Evolutionary conservation across 2,888 invertebrate species (phyloP).

Genomic region (Allygus modestus): DNA sequence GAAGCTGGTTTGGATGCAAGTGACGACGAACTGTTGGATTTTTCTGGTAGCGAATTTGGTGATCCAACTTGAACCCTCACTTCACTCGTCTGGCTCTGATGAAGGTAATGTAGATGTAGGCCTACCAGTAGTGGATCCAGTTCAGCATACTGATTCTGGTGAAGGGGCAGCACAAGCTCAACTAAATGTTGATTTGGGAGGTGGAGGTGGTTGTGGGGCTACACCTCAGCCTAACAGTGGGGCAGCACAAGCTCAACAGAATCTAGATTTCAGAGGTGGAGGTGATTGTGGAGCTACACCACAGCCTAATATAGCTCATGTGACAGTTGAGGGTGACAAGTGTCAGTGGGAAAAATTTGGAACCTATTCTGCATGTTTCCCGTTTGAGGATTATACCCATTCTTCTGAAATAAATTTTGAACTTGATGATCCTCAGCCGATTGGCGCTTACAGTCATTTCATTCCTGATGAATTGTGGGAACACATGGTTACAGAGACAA

Average conservation of each 20-base stretch:
- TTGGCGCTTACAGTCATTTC: not conserved
- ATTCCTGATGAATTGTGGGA: slow-evolving; percentile 7
- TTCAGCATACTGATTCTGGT: not conserved
- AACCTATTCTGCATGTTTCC: not conserved
- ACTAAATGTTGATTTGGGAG: not conserved
- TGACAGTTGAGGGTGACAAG: not conserved
- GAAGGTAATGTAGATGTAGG: not conserved
- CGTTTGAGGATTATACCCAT: slow-evolving; percentile 6
- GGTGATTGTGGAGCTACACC: not conserved
- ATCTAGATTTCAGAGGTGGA: not conserved
- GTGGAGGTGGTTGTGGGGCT: not conserved
- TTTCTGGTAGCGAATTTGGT: too few relatives aligned
- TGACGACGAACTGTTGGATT: too few relatives aligned
- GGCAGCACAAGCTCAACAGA: not conserved
- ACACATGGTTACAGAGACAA: slow-evolving; percentile 16
- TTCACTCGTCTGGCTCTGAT: not conserved
- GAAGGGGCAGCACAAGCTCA: not conserved
- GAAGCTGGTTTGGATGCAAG: too few relatives aligned
- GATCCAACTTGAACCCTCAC: not conserved
- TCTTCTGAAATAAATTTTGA: not conserved
- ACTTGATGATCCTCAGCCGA: not conserved
- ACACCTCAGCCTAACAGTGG: too few relatives aligned
- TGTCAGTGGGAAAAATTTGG: not conserved
- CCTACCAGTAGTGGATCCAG: not conserved
- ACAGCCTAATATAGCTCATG: too few relatives aligned